A percentile compares a stretch with the other conserved stretches of the same genome.
Evolutionary conservation across 2,113 vertebrate species (phyloP).

Genomic region (Mesembrinibis cayennensis): DNA sequence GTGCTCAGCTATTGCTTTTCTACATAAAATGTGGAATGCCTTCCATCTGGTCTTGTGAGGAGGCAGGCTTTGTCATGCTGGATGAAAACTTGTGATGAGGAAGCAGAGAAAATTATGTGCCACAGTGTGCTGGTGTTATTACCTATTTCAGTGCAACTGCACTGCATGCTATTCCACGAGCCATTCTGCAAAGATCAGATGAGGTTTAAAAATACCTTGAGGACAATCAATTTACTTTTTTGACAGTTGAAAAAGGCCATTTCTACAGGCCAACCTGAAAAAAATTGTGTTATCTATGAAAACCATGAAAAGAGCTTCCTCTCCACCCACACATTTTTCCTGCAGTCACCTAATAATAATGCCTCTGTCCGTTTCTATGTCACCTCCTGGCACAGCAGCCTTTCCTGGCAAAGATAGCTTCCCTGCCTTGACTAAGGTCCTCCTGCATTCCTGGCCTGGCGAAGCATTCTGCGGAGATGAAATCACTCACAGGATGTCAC

Average conservation of each 20-base stretch:
- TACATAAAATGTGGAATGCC: neutral
- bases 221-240: neutral
- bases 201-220: neutral
- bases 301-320: neutral
- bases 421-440: neutral
- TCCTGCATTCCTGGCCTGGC: neutral
- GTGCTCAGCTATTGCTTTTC: neutral
- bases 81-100: neutral
- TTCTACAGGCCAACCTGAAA: neutral
- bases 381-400: neutral
- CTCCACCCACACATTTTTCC: neutral
- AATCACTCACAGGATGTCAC: slow-evolving; percentile 35
- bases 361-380: neutral
- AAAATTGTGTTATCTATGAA: fast-evolving
- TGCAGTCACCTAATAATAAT: neutral
- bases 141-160: neutral
- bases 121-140: neutral
- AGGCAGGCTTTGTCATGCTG: neutral
- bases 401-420: neutral
- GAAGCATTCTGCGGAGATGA: slow-evolving; percentile 33
- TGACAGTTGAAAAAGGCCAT: neutral
- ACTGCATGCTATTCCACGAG: neutral
- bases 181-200: neutral
- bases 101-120: neutral
- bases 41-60: neutral